Evolutionary conservation across 2,113 vertebrate genomes (phyloP).

Genomic region (Oriolus oriolus): DNA sequence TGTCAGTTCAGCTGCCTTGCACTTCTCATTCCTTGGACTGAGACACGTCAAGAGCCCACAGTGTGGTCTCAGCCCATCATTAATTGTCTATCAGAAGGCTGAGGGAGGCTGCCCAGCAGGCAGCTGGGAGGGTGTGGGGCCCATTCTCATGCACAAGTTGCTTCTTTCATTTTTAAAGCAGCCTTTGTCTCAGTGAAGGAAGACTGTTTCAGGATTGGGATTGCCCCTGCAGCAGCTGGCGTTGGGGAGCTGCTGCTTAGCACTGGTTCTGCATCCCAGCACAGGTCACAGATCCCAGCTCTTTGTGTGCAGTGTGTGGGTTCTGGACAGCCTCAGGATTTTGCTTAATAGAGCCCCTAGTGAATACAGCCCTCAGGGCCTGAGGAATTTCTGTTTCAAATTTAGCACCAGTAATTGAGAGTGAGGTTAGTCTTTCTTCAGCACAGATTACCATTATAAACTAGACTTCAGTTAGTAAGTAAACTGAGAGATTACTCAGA

Average conservation of each 20-base stretch:
- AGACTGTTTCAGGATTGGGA: neutral
- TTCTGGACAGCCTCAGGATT: neutral
- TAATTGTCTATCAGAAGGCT: neutral
- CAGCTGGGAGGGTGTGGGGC: neutral
- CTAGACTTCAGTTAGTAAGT: neutral
- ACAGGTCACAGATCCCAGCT: neutral
- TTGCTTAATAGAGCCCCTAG: conserved; percentile 1
- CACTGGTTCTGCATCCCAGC: neutral
- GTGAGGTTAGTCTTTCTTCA: neutral
- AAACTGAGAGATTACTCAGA: neutral
- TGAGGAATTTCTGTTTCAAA: neutral
- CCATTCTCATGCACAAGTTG: neutral
- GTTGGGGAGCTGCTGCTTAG: neutral
- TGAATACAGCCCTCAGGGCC: neutral
- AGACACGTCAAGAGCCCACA: neutral
- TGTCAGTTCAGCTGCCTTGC: neutral
- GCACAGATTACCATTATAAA: neutral
- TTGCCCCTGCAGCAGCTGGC: neutral
- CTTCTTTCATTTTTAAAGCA: neutral
- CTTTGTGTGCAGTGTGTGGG: neutral
- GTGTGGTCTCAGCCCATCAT: neutral
- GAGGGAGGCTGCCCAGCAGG: neutral
- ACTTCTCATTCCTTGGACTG: neutral
- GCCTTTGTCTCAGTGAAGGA: neutral
- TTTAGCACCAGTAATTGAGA: neutral